These are phyloP conservation scores for Myiozetetes cayanensis DNA, from an alignment of 2,113 vertebrate species.

Conservation along the genomic window DNA sequence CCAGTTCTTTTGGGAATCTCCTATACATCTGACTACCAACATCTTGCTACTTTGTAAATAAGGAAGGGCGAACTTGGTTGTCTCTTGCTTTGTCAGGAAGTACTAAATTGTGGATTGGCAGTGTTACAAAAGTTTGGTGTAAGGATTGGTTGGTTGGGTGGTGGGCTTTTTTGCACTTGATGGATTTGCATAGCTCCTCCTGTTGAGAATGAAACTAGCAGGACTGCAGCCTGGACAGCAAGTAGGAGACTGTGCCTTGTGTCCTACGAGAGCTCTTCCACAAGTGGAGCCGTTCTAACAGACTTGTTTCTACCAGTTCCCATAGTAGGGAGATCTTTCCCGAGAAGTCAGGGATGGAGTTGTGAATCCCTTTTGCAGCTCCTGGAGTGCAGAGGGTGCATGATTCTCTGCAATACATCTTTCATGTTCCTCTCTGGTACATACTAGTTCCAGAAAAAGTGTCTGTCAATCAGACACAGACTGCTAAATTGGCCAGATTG, in stretches of 20 bases:
- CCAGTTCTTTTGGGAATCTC: background rate
- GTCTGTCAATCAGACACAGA: background rate
- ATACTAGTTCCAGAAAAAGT: background rate
- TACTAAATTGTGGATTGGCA: background rate
- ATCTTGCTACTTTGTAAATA: background rate
- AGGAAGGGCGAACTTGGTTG: background rate
- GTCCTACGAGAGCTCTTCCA: background rate
- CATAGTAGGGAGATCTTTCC: rapidly evolving
- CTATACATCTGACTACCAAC: background rate
- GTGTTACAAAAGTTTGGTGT: background rate
- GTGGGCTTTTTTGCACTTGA: background rate
- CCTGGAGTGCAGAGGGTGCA: background rate
- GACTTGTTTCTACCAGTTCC: background rate
- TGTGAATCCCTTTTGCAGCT: background rate
- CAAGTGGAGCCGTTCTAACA: background rate
- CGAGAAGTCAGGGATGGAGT: background rate
- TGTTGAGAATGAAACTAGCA: background rate
- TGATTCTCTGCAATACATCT: background rate
- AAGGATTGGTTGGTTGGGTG: background rate
- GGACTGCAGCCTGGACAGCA: background rate
- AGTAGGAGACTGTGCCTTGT: background rate
- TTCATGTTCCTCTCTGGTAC: background rate
- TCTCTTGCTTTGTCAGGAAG: background rate
- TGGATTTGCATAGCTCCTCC: background rate
- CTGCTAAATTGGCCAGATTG: background rate